A percentile compares a stretch with the other conserved stretches of the same genome.
These are phyloP conservation scores for Tachuris rubrigastra DNA, from an alignment of 2,113 vertebrate species.

Conservation along the genomic window DNA sequence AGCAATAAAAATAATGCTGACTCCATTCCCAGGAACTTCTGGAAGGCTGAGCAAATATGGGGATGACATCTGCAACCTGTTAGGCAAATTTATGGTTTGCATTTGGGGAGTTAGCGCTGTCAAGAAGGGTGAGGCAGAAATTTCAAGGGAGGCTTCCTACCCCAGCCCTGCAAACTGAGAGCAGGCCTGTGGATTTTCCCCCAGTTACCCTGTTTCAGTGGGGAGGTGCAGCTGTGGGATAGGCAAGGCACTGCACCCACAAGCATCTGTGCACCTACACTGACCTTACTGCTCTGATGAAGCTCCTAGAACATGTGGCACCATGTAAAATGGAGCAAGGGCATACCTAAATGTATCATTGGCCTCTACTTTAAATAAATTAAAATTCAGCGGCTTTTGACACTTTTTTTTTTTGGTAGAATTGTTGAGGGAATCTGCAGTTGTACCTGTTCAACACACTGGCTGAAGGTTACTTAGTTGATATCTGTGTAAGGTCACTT, in stretches of 20 bases:
- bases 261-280: accelerated
- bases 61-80: background rate
- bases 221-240: background rate
- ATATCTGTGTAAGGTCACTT: background rate
- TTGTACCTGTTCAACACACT: background rate
- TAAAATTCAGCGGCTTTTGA: background rate
- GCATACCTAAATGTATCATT: background rate
- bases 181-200: background rate
- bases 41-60: background rate
- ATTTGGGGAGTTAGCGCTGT: background rate
- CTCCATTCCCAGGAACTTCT: background rate
- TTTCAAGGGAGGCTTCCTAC: background rate
- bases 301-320: background rate
- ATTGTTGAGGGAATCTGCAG: background rate
- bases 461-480: background rate
- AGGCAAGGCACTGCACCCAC: accelerated
- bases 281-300: background rate
- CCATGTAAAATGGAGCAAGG: accelerated
- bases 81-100: background rate
- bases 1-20: background rate
- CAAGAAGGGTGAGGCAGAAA: background rate
- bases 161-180: background rate
- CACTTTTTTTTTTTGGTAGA: background rate
- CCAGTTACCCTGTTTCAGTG: background rate
- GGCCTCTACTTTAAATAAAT: background rate